Evolutionary conservation across 92 coral and sea anemone species (phyloP), one percentile per base, ranked within the genome.

Genomic region (Epizoanthus scotinus): DNA sequence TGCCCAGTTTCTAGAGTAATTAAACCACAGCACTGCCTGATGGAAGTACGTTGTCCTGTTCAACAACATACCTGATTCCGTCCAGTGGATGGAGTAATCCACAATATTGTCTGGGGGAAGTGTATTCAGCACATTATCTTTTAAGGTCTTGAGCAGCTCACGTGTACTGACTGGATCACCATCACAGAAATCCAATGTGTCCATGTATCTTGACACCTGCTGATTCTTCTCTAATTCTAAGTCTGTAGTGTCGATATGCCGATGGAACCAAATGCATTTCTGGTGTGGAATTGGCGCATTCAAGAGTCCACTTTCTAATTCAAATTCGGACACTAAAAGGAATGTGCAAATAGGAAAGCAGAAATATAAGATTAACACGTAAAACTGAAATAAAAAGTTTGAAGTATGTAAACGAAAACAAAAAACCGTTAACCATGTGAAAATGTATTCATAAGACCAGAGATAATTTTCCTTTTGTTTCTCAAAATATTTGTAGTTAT

Each of bases 221-320:
- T 82, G 81, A 64, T 69, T 65, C 9, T 69, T 65, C n/a, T 70
- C 60, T 20, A 61, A 21, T 53, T 59, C 83, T 6, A 52, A 26
- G 56, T 79, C 67, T 42, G 73, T 54, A 40, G 89, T 67, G 54
- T 77, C 87, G 69, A 92, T 85, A 26, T 75, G 68, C 17, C 97
- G 88, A 75, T 87, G 97, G 38, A 92, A 79, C 97, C 97, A 92
- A n/a, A 84, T 71, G 70, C 94, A 92, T 24, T 91, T 90, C 50
- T 80, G 68, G 63, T 77, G 44, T 42, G 82, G 86, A 77, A 80
- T 73, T 62, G 79, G 80, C 40, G 88, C 85, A 42, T 50, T 34
- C 0, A 92, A 28, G 58, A 92, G 87, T 1, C 97, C 97, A 50
- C 47, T 79, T 65, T 85, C 90, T 18, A 92, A 75, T 61, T 92